Evolutionary conservation across 2,113 vertebrate genomes (phyloP).

Genomic region (Xenopus tropicalis): UCB_Xtro_10.0 CM004451.2:70455001-70455500

Average conservation of each 20-base stretch:
- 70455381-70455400: background rate
- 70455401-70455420: background rate
- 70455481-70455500: too few species aligned
- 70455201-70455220: background rate
- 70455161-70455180: constrained; percentile 28
- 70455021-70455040: too few species aligned
- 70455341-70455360: background rate
- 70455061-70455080: background rate
- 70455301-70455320: background rate
- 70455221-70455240: background rate
- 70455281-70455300: background rate
- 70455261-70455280: background rate
- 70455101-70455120: constrained; percentile 23
- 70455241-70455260: too few species aligned
- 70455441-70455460: too few species aligned
- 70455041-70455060: background rate
- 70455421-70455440: too few species aligned
- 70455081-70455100: too few species aligned
- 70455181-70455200: constrained; percentile 18
- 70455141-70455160: constrained; percentile 30
- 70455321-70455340: background rate
- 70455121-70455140: constrained; percentile 16
- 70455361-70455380: background rate
- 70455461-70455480: too few species aligned
- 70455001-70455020: too few species aligned